A percentile compares a stretch with the other conserved stretches of the same genome.
Conservation (phyloP, 2,797 vertebrate species). For the Staurois parvus region DNA sequence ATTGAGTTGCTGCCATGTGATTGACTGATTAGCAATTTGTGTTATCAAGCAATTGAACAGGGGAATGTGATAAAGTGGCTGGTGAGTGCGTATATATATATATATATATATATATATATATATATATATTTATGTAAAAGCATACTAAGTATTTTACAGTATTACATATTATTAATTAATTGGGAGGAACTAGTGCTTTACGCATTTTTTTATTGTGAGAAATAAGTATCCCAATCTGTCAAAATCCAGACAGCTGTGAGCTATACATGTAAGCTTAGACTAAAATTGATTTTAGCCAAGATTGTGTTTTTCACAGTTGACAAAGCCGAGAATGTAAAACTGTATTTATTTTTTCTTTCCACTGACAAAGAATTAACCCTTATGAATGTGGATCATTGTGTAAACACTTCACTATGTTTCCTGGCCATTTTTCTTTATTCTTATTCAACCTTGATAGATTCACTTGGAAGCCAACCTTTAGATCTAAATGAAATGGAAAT, state of each 20-base stretch:
- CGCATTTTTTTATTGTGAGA: background rate
- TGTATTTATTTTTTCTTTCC: background rate
- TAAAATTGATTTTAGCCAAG: background rate
- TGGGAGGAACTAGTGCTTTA: background rate
- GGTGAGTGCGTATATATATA: too few relatives aligned
- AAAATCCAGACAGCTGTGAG: too few relatives aligned
- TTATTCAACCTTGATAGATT: slow-evolving; percentile 34
- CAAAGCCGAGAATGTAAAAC: background rate
- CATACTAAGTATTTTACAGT: background rate
- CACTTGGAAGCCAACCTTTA: slow-evolving; percentile 1
- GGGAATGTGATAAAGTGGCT: too few relatives aligned
- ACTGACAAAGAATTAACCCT: background rate
- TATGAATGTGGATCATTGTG: slow-evolving; percentile 10
- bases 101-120: too few relatives aligned
- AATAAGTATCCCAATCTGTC: too few relatives aligned
- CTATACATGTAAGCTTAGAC: background rate
- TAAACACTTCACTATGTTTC: slow-evolving; percentile 34
- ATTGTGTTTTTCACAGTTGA: background rate
- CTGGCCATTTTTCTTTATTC: slow-evolving; percentile 23
- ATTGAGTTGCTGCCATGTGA: too few relatives aligned
- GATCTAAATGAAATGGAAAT: slow-evolving; percentile 28
- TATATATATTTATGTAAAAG: background rate
- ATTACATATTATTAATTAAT: background rate
- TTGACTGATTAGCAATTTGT: too few relatives aligned
- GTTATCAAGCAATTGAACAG: too few relatives aligned